Conservation (phyloP, 1,140 invertebrate genomes). For the Helicoverpa zea region DNA sequence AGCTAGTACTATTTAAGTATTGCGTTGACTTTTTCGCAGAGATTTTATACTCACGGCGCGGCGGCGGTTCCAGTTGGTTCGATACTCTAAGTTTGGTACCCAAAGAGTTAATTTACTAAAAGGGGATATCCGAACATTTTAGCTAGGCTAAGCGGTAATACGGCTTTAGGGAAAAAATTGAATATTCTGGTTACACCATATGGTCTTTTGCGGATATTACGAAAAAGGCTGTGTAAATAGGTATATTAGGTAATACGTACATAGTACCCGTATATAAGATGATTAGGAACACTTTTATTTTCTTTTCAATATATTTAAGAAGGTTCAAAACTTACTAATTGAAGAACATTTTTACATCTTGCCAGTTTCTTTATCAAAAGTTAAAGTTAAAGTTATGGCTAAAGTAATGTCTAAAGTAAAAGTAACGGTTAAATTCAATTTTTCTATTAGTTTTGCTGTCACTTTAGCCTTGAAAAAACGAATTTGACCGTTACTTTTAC, state of each 20-base stretch:
- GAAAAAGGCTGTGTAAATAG: background rate
- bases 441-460: too few species aligned
- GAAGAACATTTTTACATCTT: too few species aligned
- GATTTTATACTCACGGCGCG: too few species aligned
- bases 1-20: too few species aligned
- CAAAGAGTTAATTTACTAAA: conserved; percentile 23
- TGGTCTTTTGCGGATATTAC: background rate
- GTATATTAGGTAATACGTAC: background rate
- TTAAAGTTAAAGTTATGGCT: too few species aligned
- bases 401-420: too few species aligned
- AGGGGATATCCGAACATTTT: conserved; percentile 4
- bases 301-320: background rate
- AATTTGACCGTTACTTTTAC: too few species aligned
- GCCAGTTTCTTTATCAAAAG: too few species aligned
- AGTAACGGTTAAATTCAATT: too few species aligned
- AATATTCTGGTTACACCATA: conserved; percentile 3
- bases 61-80: background rate
- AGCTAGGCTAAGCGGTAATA: conserved; percentile 21
- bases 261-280: background rate
- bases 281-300: background rate
- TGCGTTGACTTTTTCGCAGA: too few species aligned
- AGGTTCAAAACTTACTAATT: too few species aligned
- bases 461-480: too few species aligned
- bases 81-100: background rate
- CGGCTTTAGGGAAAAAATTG: conserved; percentile 12